Conservation (phyloP, 2,888 invertebrate genomes). For the Perizoma affinitatum region DNA sequence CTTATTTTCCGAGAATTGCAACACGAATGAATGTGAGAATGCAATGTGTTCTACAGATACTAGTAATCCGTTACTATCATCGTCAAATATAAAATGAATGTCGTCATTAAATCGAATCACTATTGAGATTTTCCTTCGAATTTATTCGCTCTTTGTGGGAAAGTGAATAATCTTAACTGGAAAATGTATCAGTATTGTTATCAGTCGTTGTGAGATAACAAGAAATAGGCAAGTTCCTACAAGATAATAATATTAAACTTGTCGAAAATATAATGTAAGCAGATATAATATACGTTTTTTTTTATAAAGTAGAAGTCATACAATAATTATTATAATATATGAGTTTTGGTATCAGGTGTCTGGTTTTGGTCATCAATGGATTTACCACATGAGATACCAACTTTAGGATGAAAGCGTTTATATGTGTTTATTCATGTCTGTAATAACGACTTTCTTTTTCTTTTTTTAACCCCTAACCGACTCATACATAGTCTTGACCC, state of each 20-base stretch:
- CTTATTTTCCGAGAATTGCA: constrained; percentile 35
- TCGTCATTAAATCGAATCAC: constrained; percentile 6
- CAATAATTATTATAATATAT: no score
- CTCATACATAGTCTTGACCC: no score
- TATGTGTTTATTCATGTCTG: no score
- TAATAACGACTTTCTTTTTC: no score
- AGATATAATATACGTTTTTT: not conserved
- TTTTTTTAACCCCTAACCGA: no score
- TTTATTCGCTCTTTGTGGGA: not conserved
- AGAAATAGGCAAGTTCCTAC: not conserved
- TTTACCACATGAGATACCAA: no score
- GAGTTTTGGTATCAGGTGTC: no score
- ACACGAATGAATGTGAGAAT: constrained; percentile 48
- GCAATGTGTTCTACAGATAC: constrained; percentile 29
- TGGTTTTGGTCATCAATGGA: no score
- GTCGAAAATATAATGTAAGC: constrained; percentile 1
- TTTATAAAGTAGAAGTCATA: not conserved
- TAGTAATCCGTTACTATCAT: constrained; percentile 28
- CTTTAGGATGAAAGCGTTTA: no score
- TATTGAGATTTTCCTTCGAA: not conserved
- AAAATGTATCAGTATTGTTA: constrained; percentile 5
- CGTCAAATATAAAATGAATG: constrained; percentile 18
- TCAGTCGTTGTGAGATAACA: constrained; percentile 4
- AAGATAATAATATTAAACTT: no score
- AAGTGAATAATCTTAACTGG: not conserved